Evolutionary conservation across 2,888 invertebrate species (phyloP), one percentile per base, ranked within the genome.

Genomic region (Lasioglossum calceatum): DNA sequence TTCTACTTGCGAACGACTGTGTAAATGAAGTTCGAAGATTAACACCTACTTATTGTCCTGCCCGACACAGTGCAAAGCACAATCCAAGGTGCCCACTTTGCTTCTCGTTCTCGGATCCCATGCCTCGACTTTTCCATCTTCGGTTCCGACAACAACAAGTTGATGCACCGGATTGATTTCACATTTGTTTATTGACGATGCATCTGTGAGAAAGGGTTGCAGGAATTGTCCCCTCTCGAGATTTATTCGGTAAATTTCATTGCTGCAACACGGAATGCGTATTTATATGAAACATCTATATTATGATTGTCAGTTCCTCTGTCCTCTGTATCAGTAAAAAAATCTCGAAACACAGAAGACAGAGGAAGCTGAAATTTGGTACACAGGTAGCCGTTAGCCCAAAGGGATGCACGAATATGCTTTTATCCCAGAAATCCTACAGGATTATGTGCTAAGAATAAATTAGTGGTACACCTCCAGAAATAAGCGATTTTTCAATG

Each of bases 151-250:
- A 77, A 98, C 96, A 36, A 99, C 95, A 77, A 99, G 96, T 90
- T 99, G 97, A 96, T 99, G 99, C 79, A 97, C 97, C 0, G 98
- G 97, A 96, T 98, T 99, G 19, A 99, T 97, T 89, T 97, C 96
- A 94, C 98, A 98, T 93, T 97, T 98, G 94, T 98, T 99, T 39
- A 98, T 96, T 87, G 97, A 97, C 85, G 96, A 96, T 23, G 98
- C 97, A 87, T 97, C 97, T 4, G 98, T 97, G 82, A 96, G 96
- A 93, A 97, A 97, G 0, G 99, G 98, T 91, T 98, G 97, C 93
- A 99, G 96, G 95, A 99, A 99, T 93, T 98, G 98, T 0, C 99
- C 99, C 93, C 98, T 97, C 96, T 99, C 99, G 90, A 99, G 96
- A 96, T 99, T 99, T 84, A 99, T 96, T 89, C 99, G 97, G 94